Conservation (phyloP, 1,140 invertebrate genomes). For the Mya arenaria region DNA sequence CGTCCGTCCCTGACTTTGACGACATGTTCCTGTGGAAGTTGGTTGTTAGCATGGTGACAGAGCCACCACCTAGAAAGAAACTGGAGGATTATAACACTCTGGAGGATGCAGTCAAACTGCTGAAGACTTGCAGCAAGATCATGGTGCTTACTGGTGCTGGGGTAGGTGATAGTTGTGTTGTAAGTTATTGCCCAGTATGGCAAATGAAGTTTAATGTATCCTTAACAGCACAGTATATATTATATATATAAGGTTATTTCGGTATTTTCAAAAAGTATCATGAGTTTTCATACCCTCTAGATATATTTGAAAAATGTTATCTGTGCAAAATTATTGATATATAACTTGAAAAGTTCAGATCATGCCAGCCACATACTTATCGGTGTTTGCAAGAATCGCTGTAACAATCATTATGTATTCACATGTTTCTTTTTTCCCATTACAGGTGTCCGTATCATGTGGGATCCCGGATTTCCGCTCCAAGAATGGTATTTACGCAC, state of each 20-base stretch:
- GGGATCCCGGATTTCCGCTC: slow-evolving; percentile 98
- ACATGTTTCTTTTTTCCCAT: slow-evolving; percentile 18
- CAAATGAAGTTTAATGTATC: not conserved
- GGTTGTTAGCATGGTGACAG: slow-evolving; percentile 88
- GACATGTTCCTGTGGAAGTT: slow-evolving; percentile 84
- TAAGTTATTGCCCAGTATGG: not conserved
- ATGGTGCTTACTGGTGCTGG: slow-evolving; percentile 97
- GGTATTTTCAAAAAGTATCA: too few relatives aligned
- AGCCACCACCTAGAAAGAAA: slow-evolving; percentile 88
- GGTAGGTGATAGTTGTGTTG: slow-evolving; percentile 75
- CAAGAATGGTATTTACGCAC: slow-evolving; percentile 94
- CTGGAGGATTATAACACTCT: slow-evolving; percentile 89
- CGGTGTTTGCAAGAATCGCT: too few relatives aligned
- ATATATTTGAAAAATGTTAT: too few relatives aligned
- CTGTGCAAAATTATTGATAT: too few relatives aligned
- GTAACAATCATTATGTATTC: too few relatives aligned
- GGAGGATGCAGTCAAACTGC: slow-evolving; percentile 88
- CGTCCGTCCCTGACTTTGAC: slow-evolving; percentile 86
- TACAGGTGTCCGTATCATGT: slow-evolving; percentile 94
- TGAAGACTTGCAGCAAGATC: slow-evolving; percentile 89
- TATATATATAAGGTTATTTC: too few relatives aligned
- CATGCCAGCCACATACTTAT: too few relatives aligned
- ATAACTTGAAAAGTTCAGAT: too few relatives aligned
- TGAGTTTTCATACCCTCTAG: too few relatives aligned
- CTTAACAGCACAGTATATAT: too few relatives aligned